Evolutionary conservation across 2,888 invertebrate species (phyloP), one percentile per base, ranked within the genome.

Genomic region (Cerceris ruficornis): DNA sequence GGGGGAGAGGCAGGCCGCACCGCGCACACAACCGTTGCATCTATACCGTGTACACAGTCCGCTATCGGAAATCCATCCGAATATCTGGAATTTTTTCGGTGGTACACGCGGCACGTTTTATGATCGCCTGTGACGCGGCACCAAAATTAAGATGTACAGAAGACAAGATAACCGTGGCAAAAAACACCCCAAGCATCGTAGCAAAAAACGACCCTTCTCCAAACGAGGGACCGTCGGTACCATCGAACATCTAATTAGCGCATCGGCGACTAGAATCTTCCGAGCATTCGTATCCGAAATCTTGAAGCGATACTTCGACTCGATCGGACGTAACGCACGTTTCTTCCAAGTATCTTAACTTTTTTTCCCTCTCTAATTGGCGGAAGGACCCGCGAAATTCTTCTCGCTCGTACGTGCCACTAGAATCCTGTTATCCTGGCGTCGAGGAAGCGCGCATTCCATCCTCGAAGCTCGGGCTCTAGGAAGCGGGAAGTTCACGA

Each of bases 351-450:
- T 13, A 42, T 71, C 67, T 77, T 61, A 71, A 41, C 43, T 17
- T 73, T 17, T 70, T 58, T 46, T 46, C 5, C 8, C 50, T 17
- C 28, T 28, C 39, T 55, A 7, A n/a, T 52, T n/a, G 52, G 13
- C 13, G 52, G 52, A 11, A 13, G 14, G 13, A 14, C 7, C 52
- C 11, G 9, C 52, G 52, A 14, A 13, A n/a, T 7, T 5, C 14
- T n/a, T 7, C 13, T 42, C 42, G 14, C 4, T 6, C 39, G 46
- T 8, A 5, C 17, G 52, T 6, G 52, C 64, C 59, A 13, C 55
- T 59, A 60, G 13, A n/a, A 62, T 82, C 71, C 86, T 89, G 89
- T 68, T 89, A 84, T 80, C 88, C 88, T 86, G 85, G 71, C 76
- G 71, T 49, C 41, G 13, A 41, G 61, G 71, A 70, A 74, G 69